These are phyloP conservation scores for Sporophila hypoxantha DNA, from an alignment of 2,113 vertebrate species.

Conservation along the genomic window DNA sequence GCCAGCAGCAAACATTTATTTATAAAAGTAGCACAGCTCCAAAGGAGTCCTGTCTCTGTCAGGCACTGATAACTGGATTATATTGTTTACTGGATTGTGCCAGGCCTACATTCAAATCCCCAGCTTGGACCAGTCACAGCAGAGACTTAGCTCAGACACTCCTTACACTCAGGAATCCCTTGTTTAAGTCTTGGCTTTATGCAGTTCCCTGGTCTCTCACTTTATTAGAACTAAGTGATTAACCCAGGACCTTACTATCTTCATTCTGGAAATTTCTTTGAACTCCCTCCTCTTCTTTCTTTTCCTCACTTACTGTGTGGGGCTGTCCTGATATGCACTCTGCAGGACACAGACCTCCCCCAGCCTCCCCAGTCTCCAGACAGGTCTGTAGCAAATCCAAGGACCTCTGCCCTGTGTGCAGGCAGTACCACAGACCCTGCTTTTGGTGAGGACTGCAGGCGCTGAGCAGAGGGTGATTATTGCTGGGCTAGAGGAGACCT, in stretches of 20 bases:
- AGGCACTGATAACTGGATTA: not conserved
- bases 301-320: not conserved
- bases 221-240: not conserved
- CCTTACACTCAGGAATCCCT: not conserved
- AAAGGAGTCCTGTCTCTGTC: not conserved
- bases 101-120: not conserved
- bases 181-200: not conserved
- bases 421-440: not conserved
- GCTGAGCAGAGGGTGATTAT: not conserved
- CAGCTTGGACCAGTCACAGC: not conserved
- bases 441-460: not conserved
- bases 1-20: not conserved
- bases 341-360: not conserved
- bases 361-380: not conserved
- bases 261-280: not conserved
- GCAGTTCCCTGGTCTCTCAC: not conserved
- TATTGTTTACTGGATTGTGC: not conserved
- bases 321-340: not conserved
- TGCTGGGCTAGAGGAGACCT: not conserved
- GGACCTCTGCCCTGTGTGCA: accelerated
- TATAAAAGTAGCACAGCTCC: not conserved
- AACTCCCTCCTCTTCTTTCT: not conserved
- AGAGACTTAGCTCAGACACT: not conserved
- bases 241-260: not conserved
- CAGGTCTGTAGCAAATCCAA: not conserved